These are phyloP conservation scores for Leptodactylus fallax DNA, from an alignment of 2,797 vertebrate genomes.

Conservation along the genomic window DNA sequence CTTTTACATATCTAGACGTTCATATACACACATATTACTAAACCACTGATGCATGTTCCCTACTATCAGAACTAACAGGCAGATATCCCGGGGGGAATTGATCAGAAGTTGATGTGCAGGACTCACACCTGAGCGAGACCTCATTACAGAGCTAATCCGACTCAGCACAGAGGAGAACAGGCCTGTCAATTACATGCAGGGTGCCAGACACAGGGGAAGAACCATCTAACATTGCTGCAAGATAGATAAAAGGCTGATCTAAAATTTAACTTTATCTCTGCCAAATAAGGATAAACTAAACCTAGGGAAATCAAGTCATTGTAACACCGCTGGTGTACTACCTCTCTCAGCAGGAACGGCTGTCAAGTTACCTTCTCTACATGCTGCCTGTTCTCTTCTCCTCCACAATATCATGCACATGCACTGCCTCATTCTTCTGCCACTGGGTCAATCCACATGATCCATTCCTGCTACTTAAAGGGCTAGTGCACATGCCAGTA, in stretches of 20 bases:
- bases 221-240: background rate
- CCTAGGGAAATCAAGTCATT: background rate
- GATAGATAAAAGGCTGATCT: background rate
- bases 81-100: constrained; percentile 1
- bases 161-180: constrained; percentile 16
- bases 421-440: no score
- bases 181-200: constrained; percentile 36
- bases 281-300: background rate
- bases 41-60: constrained; percentile 20
- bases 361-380: no score
- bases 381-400: no score
- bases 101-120: background rate
- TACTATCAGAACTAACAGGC: constrained; percentile 5
- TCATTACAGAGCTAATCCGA: constrained; percentile 26
- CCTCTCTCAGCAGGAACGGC: no score
- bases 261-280: background rate
- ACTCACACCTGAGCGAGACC: constrained; percentile 24
- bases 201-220: constrained; percentile 12
- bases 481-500: no score
- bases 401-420: no score
- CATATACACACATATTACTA: background rate
- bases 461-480: no score
- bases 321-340: no score
- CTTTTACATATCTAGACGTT: background rate
- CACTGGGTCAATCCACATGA: no score